phyloP scores from a whole-genome alignment of 2,797 vertebrate species.

The Parambassis ranga region DNA sequence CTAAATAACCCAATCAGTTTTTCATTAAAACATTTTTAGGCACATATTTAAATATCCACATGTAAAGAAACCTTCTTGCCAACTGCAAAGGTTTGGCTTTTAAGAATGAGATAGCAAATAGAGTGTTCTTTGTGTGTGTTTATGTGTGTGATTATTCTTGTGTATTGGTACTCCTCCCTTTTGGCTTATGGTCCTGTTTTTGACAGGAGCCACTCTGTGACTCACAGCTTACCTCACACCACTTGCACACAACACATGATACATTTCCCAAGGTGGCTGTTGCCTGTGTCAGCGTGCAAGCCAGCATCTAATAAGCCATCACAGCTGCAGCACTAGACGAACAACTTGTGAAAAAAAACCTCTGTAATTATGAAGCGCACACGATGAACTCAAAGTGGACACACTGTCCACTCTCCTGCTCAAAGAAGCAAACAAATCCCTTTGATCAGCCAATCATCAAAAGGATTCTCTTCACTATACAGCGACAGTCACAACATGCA shows the following conservation, averaged over 20 bases:
- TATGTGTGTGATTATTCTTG: conserved; percentile 16
- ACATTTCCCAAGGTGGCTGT: conserved; percentile 24
- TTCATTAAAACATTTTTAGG: no score
- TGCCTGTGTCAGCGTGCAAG: conserved; percentile 9
- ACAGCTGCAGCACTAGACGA: conserved; percentile 26
- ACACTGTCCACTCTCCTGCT: neutral
- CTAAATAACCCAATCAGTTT: no score
- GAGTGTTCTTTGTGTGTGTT: no score
- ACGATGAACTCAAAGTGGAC: neutral
- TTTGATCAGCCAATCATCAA: neutral
- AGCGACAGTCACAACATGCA: neutral
- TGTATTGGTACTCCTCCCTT: conserved; percentile 10
- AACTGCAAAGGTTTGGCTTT: no score
- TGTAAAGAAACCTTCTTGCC: no score
- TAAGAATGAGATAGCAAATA: no score
- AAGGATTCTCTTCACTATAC: neutral
- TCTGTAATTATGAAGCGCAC: conserved; percentile 55
- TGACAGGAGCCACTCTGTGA: conserved; percentile 37
- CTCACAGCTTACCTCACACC: conserved; percentile 44
- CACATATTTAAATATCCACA: no score
- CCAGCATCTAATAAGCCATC: conserved; percentile 36
- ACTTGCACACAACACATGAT: neutral
- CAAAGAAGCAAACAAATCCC: neutral
- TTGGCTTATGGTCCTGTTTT: neutral
- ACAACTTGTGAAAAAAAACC: conserved; percentile 18